These are phyloP conservation scores for Mionectes olivaceus DNA, from an alignment of 2,797 vertebrate species.

Conservation along the genomic window DNA sequence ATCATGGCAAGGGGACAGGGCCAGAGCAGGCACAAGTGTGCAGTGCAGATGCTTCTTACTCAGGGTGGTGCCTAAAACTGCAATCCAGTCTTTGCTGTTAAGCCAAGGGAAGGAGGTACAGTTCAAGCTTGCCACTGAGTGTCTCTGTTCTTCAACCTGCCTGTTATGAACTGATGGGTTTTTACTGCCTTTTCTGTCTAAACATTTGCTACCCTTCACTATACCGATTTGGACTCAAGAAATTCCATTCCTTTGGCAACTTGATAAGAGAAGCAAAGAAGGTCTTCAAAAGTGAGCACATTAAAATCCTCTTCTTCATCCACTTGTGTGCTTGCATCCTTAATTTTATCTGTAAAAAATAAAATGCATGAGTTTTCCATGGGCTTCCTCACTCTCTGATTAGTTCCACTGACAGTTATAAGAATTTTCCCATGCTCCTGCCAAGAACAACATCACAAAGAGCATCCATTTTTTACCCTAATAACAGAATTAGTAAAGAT, in stretches of 20 bases:
- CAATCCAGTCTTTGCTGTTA: background rate
- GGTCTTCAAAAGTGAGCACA: slow-evolving; percentile 92
- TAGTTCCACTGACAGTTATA: background rate
- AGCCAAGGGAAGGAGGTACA: background rate
- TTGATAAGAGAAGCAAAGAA: slow-evolving; percentile 93
- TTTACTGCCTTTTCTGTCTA: background rate
- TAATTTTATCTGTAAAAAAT: slow-evolving; percentile 70
- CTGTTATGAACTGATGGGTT: background rate
- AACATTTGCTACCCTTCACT: slow-evolving; percentile 26
- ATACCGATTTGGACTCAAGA: slow-evolving; percentile 92
- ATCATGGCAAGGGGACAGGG: background rate
- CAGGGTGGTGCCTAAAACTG: background rate
- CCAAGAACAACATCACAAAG: background rate
- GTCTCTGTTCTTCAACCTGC: background rate
- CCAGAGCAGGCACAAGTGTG: background rate
- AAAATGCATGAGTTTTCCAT: background rate
- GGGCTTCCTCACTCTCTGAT: background rate
- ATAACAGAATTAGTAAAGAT: background rate
- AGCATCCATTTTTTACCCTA: background rate
- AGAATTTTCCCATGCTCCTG: background rate
- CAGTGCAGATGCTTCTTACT: background rate
- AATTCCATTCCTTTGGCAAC: slow-evolving; percentile 98
- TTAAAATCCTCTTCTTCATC: slow-evolving; percentile 84
- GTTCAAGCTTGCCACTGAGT: background rate
- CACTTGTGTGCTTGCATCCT: slow-evolving; percentile 65